Percentiles rank a stretch among this genome's conserved stretches.
These are phyloP conservation scores for Scalopus aquaticus DNA, from an alignment of 2,113 vertebrate genomes.

Conservation along the genomic window DNA sequence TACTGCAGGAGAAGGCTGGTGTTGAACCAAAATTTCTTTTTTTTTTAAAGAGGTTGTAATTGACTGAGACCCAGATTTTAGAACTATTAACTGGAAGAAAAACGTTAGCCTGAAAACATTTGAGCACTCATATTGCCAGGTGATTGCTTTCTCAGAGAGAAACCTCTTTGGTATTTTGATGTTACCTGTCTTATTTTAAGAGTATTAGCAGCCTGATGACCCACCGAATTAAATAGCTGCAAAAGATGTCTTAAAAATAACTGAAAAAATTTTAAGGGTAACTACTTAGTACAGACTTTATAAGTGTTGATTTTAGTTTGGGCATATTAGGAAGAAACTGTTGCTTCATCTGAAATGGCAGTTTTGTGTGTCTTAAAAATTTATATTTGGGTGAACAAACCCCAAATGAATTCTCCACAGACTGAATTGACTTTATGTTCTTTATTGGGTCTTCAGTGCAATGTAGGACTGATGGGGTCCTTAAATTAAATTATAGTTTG, in stretches of 20 bases:
- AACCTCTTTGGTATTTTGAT: not conserved
- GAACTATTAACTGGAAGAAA: not conserved
- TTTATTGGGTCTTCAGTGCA: not conserved
- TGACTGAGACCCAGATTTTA: not conserved
- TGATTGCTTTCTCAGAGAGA: not conserved
- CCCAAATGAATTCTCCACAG: not conserved
- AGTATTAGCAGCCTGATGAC: not conserved
- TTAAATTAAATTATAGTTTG: not conserved
- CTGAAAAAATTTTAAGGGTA: not conserved
- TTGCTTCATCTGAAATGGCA: not conserved
- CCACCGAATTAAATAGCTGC: not conserved
- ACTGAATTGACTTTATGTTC: not conserved
- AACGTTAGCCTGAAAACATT: not conserved
- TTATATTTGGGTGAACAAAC: constrained; percentile 14
- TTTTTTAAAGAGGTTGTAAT: not conserved
- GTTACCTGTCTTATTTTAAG: not conserved
- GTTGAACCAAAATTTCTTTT: not conserved
- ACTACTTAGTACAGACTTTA: not conserved
- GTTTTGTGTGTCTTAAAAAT: constrained; percentile 27
- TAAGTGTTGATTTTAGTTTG: not conserved
- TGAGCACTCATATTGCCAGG: not conserved
- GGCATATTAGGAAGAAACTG: constrained; percentile 30
- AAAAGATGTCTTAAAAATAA: not conserved
- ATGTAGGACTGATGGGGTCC: not conserved
- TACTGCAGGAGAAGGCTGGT: not conserved